Percentiles rank a stretch among this genome's conserved stretches.
These are phyloP conservation scores for Nothoprocta pentlandii DNA, from an alignment of 2,113 vertebrate genomes.

Conservation along the genomic window DNA sequence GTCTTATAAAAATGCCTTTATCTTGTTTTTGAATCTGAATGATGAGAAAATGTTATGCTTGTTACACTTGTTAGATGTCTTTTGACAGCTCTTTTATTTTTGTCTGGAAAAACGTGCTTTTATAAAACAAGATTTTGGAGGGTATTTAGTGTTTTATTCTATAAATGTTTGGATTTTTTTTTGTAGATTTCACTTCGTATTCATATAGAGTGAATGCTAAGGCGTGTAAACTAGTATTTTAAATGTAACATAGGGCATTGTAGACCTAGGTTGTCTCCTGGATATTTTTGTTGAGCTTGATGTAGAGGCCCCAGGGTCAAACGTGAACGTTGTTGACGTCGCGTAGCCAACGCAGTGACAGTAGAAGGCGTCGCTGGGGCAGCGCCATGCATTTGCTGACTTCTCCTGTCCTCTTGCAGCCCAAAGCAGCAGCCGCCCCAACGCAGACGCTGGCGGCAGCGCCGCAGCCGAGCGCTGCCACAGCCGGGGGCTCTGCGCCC, in stretches of 20 bases:
- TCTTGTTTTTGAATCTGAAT: background rate
- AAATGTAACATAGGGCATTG: background rate
- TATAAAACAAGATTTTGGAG: background rate
- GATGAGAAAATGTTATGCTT: background rate
- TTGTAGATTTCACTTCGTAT: background rate
- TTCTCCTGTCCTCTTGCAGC: slow-evolving; percentile 72
- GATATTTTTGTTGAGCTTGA: background rate
- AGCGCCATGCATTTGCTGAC: background rate
- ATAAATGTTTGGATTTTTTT: background rate
- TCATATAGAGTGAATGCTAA: background rate
- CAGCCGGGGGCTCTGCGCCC: slow-evolving; percentile 49
- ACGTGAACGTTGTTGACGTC: background rate
- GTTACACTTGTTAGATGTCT: background rate
- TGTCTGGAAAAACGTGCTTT: background rate
- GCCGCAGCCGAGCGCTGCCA: slow-evolving; percentile 69
- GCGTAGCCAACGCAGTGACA: background rate
- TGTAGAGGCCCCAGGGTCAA: background rate
- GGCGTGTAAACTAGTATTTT: background rate
- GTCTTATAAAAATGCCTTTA: background rate
- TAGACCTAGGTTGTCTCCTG: background rate
- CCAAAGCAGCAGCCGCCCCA: slow-evolving; percentile 81
- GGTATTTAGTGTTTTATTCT: background rate
- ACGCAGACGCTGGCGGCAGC: slow-evolving; percentile 69
- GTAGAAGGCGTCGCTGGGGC: background rate
- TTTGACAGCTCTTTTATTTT: background rate